Evolutionary conservation across 2,888 invertebrate species (phyloP), one percentile per base, ranked within the genome.

Genomic region (Cepaea hortensis): DNA sequence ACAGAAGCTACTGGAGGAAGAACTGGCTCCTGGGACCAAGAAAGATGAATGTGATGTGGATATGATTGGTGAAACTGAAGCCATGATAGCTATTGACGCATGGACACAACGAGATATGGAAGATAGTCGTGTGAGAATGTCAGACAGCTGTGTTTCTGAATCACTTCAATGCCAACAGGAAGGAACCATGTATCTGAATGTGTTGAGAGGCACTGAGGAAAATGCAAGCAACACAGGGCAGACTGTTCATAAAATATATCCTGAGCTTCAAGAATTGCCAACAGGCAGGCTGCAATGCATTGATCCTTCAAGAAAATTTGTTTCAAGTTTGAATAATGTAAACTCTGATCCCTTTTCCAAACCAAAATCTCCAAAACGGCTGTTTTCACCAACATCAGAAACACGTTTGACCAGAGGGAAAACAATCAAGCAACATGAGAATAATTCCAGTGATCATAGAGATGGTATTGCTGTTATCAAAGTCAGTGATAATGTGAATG

Each of bases 61-160:
- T 35, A 70, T 85, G 80, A 70, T 85, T 35, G 85, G 85, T 6
- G 85, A 85, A 73, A 85, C 85, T 62, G 80, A 85, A 46, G 85
- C 81, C 20, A 55, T 85, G 73, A 72, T 46, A 35, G 81, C 73
- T 35, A 61, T 85, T 35, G 85, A 81, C 9, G 61, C 73, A 65
- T 72, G 81, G 72, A 75, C 85, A 61, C 75, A 85, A 50, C 23
- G 55, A 48, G 68, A 81, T 18, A 48, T 23, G n/a, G 73, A 61
- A 18, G 35, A 15, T 23, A 23, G 55, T 35, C 3, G 7, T 70
- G 18, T 1, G 5, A 18, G n/a, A n/a, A 50, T n/a, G 23, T 18
- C 20, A 13, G 23, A n/a, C 50, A 5, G 72, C 55, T 18, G 5
- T 15, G 18, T 23, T 20, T 61, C 55, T 72, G 73, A 73, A 55